Conservation (phyloP, 1,140 invertebrate species). For the Ceratitis capitata region DNA sequence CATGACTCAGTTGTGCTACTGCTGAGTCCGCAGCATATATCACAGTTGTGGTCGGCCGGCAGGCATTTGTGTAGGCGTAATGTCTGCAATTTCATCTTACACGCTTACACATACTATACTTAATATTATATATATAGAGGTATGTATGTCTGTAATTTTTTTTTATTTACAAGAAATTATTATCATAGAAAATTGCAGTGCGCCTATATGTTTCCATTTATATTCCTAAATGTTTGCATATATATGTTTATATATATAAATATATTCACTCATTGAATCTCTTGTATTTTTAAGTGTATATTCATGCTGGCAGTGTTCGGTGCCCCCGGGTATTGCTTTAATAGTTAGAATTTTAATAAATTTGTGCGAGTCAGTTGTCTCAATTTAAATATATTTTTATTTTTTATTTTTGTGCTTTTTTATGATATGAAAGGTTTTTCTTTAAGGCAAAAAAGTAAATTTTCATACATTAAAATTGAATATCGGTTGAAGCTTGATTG, state of each 20-base stretch:
- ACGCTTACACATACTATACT: background rate
- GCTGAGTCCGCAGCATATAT: too few relatives aligned
- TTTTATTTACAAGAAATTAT: background rate
- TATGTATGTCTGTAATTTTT: background rate
- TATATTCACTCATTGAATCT: background rate
- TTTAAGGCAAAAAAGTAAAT: too few relatives aligned
- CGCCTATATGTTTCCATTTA: background rate
- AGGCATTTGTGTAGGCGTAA: constrained; percentile 25
- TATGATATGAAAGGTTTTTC: too few relatives aligned
- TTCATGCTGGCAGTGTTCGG: background rate
- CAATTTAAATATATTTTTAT: too few relatives aligned
- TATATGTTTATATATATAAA: background rate
- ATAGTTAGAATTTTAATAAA: background rate
- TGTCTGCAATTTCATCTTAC: background rate
- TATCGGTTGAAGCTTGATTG: too few relatives aligned
- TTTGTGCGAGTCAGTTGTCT: too few relatives aligned
- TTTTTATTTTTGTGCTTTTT: background rate
- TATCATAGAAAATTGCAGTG: background rate
- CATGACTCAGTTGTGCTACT: too few relatives aligned
- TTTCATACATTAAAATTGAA: too few relatives aligned
- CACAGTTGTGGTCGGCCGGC: background rate
- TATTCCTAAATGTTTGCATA: background rate
- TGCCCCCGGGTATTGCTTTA: background rate
- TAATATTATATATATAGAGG: background rate
- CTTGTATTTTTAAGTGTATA: background rate